Conservation (phyloP, 92 coral and sea anemone genomes). For the Paragorgia papillata region DNA sequence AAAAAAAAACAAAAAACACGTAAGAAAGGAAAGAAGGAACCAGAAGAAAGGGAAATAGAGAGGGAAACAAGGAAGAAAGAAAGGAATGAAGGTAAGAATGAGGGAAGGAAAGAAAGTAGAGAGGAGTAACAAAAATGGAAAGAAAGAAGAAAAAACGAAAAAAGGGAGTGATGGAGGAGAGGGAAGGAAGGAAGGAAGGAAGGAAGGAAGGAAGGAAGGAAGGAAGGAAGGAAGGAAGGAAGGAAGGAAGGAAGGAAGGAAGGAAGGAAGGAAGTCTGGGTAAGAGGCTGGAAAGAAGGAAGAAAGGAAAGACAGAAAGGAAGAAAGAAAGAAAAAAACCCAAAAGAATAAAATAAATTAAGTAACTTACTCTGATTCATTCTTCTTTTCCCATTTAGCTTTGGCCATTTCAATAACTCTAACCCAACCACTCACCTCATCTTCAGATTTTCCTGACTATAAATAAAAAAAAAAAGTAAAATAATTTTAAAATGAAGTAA, state of each 20-base stretch:
- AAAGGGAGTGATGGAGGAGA: neutral
- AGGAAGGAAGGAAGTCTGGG: neutral
- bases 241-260: constrained; percentile 1
- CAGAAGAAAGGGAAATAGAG: neutral
- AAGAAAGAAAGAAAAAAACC: neutral
- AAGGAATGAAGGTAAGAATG: neutral
- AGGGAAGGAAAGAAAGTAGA: neutral
- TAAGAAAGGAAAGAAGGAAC: neutral
- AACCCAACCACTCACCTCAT: constrained; percentile 22
- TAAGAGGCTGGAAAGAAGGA: neutral
- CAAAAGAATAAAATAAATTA: neutral
- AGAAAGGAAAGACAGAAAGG: neutral
- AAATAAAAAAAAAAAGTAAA: neutral
- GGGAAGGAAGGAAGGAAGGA: neutral
- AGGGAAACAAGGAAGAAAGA: neutral
- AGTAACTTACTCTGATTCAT: neutral
- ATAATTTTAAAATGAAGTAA: no score
- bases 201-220: constrained; percentile 6
- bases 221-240: neutral
- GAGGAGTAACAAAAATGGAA: neutral
- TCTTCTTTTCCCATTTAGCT: neutral
- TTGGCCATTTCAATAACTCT: constrained; percentile 13
- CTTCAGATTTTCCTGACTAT: constrained; percentile 16
- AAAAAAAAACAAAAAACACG: neutral
- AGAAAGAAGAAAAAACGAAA: neutral